Conservation (phyloP, 2,888 invertebrate genomes). For the Drosophila infuscata region DNA sequence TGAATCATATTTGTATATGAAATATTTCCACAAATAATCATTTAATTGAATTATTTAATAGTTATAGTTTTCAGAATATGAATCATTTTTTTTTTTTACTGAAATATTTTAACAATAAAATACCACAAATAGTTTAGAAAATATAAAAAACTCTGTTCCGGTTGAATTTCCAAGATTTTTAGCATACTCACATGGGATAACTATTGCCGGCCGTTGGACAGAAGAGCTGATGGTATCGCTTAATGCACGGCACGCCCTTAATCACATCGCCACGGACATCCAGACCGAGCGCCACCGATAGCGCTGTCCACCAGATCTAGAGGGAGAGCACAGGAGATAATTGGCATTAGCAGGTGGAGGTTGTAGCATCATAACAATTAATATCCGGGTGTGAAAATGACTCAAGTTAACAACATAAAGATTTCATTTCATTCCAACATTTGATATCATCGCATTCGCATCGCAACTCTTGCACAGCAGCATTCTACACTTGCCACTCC, state of each 20-base stretch:
- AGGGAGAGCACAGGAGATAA: constrained; percentile 37
- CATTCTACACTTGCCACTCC: not conserved
- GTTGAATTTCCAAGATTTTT: not conserved
- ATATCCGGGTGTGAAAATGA: constrained; percentile 76
- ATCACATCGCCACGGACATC: constrained; percentile 95
- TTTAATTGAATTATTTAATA: not conserved
- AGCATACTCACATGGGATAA: constrained; percentile 92
- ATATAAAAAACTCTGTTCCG: not conserved
- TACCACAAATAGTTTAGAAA: not conserved
- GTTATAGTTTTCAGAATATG: not conserved
- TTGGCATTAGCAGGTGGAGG: constrained; percentile 44
- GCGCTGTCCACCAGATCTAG: constrained; percentile 95
- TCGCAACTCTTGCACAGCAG: constrained; percentile 1
- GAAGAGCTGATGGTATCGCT: constrained; percentile 94
- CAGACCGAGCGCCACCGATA: constrained; percentile 94
- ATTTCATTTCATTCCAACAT: constrained; percentile 42
- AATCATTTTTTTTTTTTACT: not conserved
- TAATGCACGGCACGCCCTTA: constrained; percentile 95
- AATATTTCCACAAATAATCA: not conserved
- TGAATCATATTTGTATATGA: constrained; percentile 26
- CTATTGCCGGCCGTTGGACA: constrained; percentile 96
- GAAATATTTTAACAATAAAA: not conserved
- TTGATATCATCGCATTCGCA: not conserved
- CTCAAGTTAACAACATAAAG: constrained; percentile 68
- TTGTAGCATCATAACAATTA: constrained; percentile 61